phyloP scores from a whole-genome alignment of 2,113 vertebrate genomes.

The Orycteropus afer region DNA sequence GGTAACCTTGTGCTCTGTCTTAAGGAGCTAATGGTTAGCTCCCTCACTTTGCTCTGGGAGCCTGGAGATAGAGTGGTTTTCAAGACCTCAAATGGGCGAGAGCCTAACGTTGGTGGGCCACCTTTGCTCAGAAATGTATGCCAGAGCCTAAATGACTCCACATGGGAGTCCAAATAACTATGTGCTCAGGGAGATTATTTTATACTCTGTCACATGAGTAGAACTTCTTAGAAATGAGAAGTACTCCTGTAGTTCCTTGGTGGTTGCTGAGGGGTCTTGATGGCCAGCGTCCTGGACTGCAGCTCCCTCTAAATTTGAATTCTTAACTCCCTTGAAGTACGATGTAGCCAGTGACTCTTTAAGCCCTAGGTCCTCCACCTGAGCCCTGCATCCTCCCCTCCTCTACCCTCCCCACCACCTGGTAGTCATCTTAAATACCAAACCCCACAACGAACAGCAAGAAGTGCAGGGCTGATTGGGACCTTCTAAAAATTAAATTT shows the following conservation, averaged over 20 bases:
- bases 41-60: not conserved
- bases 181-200: not conserved
- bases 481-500: too few species aligned
- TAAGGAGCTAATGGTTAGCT: not conserved
- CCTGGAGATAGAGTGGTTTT: not conserved
- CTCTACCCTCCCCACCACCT: too few species aligned
- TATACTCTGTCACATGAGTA: not conserved
- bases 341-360: not conserved
- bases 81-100: not conserved
- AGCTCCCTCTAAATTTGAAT: not conserved
- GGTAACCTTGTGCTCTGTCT: not conserved
- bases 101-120: not conserved
- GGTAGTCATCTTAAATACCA: too few species aligned
- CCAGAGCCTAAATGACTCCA: not conserved
- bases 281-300: not conserved
- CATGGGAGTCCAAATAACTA: too few species aligned
- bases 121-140: too few species aligned
- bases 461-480: too few species aligned
- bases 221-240: too few species aligned
- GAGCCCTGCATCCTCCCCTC: not conserved
- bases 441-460: not conserved
- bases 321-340: not conserved
- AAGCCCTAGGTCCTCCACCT: not conserved
- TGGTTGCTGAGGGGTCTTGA: not conserved
- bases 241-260: not conserved